Percentiles rank a stretch among this genome's conserved stretches.
phyloP scores from a whole-genome alignment of 2,888 invertebrate genomes.

The Coelopa pilipes region DNA sequence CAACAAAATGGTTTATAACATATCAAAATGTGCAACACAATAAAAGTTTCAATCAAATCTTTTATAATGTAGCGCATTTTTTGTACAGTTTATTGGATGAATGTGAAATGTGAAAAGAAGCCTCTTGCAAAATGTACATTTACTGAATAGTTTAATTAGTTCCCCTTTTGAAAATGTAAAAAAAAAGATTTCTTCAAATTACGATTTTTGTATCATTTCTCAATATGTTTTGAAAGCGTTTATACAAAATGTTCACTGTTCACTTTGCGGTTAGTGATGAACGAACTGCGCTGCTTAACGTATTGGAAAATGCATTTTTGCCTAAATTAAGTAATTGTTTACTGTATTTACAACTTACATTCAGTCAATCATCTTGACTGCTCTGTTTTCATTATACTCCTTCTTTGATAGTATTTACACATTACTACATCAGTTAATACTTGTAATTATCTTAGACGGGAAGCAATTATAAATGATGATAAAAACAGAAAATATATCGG shows the following conservation, averaged over 20 bases:
- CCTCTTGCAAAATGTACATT: not conserved
- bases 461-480: slow-evolving; percentile 1
- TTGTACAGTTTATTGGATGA: not conserved
- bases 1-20: not conserved
- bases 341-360: slow-evolving; percentile 24
- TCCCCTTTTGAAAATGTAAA: not conserved
- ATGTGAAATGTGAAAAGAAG: not conserved
- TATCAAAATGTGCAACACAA: not conserved
- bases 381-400: too few species aligned
- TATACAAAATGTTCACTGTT: not conserved
- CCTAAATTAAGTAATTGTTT: slow-evolving; percentile 15
- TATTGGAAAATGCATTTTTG: slow-evolving; percentile 17
- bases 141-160: not conserved
- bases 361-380: not conserved
- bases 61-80: not conserved
- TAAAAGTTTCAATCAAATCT: not conserved
- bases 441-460: not conserved
- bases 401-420: slow-evolving; percentile 26
- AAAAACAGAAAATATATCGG: not conserved
- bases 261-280: not conserved
- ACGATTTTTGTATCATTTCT: too few species aligned
- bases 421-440: slow-evolving; percentile 19
- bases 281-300: not conserved
- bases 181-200: too few species aligned
- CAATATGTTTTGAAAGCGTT: not conserved